These are phyloP conservation scores for Pangasianodon hypophthalmus DNA, from an alignment of 2,113 vertebrate genomes.

Conservation along the genomic window DNA sequence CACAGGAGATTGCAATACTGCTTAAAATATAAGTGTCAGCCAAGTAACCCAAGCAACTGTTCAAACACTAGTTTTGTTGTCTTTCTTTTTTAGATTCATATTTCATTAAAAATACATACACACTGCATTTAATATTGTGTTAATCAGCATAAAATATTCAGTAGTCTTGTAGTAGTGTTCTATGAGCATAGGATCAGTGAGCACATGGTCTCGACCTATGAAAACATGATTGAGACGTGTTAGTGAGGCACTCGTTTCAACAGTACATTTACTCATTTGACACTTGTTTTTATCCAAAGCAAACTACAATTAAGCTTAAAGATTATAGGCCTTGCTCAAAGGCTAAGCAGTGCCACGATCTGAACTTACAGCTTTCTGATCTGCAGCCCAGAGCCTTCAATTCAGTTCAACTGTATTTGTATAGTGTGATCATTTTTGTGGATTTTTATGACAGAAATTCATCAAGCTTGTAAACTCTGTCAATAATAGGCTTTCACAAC, in stretches of 20 bases:
- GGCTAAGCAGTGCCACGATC: neutral
- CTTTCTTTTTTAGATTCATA: neutral
- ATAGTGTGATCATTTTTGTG: neutral
- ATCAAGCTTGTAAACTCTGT: slow-evolving; percentile 15
- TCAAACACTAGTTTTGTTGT: neutral
- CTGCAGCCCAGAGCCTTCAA: neutral
- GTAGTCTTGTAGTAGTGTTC: neutral
- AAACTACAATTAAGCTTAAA: neutral
- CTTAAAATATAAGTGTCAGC: slow-evolving; percentile 23
- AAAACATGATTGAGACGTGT: slow-evolving; percentile 22
- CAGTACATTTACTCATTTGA: neutral
- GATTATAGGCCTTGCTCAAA: neutral
- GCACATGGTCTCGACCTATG: slow-evolving; percentile 64
- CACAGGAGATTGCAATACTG: neutral
- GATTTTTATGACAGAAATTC: neutral
- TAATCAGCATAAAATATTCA: neutral
- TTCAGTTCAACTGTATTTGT: neutral
- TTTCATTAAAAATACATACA: neutral
- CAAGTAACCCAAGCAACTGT: neutral
- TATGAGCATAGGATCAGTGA: slow-evolving; percentile 54
- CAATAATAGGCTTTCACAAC: neutral
- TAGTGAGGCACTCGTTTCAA: slow-evolving; percentile 54
- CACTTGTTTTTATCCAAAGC: neutral
- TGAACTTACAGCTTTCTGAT: neutral
- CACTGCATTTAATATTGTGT: neutral